phyloP scores from a whole-genome alignment of 2,888 invertebrate species.

The Platycheirus rosarum region DNA sequence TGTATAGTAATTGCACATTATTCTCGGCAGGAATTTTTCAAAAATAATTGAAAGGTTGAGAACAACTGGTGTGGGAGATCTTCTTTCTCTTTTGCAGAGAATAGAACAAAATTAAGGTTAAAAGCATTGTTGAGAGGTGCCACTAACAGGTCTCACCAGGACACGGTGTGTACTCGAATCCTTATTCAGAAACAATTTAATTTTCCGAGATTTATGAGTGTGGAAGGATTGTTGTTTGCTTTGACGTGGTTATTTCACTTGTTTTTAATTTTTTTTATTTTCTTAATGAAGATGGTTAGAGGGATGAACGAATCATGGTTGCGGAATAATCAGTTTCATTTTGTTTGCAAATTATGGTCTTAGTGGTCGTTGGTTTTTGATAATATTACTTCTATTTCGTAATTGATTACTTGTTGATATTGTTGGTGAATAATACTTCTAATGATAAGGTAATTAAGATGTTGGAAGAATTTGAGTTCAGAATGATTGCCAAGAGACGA shows the following conservation, averaged over 20 bases:
- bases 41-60: constrained; percentile 49
- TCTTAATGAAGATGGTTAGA: neutral
- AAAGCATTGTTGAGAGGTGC: constrained; percentile 11
- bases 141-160: neutral
- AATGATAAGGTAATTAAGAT: constrained; percentile 33
- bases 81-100: constrained; percentile 2
- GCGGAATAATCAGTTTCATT: constrained; percentile 20
- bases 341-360: constrained; percentile 11
- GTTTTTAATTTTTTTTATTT: neutral
- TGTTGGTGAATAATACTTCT: constrained; percentile 15
- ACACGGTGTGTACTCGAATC: neutral
- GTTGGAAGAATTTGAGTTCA: neutral
- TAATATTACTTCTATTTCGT: neutral
- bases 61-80: neutral
- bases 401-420: constrained; percentile 19
- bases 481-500: constrained; percentile 19
- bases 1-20: constrained; percentile 48
- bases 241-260: constrained; percentile 7
- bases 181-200: constrained; percentile 2
- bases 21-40: constrained; percentile 49
- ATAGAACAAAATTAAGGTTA: constrained; percentile 23
- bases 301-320: constrained; percentile 1
- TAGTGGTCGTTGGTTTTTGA: constrained; percentile 8
- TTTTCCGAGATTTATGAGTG: constrained; percentile 10
- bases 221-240: constrained; percentile 11